These are phyloP conservation scores for Popillia japonica DNA, from an alignment of 1,140 invertebrate species.

Conservation along the genomic window DNA sequence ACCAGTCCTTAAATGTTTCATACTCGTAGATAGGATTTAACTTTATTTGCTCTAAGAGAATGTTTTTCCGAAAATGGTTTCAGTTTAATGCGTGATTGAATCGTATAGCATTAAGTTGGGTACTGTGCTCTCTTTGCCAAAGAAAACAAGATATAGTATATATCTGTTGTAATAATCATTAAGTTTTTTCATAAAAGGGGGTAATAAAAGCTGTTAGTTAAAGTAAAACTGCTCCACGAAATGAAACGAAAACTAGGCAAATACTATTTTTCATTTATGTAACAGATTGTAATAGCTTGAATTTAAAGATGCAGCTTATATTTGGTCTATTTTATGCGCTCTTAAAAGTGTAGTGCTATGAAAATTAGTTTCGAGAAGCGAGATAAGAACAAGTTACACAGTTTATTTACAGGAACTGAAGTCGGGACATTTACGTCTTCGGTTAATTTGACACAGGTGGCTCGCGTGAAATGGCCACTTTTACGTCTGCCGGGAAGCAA, in stretches of 20 bases:
- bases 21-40: not conserved
- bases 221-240: not conserved
- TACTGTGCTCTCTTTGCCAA: not conserved
- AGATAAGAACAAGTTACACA: not conserved
- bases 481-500: constrained; percentile 14
- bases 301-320: not conserved
- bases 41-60: not conserved
- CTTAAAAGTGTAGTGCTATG: not conserved
- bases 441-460: constrained; percentile 39
- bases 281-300: too few species aligned
- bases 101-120: not conserved
- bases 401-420: constrained; percentile 7
- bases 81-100: not conserved
- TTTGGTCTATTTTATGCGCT: not conserved
- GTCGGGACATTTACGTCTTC: constrained; percentile 28
- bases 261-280: not conserved
- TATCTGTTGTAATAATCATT: not conserved
- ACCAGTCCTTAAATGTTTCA: not conserved
- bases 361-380: constrained; percentile 22
- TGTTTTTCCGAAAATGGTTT: not conserved
- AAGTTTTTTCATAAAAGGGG: not conserved
- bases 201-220: not conserved
- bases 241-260: not conserved
- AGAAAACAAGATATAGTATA: not conserved
- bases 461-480: constrained; percentile 26